These are phyloP conservation scores for Dryadula phaetusa DNA, from an alignment of 2,888 invertebrate species.

Conservation along the genomic window DNA sequence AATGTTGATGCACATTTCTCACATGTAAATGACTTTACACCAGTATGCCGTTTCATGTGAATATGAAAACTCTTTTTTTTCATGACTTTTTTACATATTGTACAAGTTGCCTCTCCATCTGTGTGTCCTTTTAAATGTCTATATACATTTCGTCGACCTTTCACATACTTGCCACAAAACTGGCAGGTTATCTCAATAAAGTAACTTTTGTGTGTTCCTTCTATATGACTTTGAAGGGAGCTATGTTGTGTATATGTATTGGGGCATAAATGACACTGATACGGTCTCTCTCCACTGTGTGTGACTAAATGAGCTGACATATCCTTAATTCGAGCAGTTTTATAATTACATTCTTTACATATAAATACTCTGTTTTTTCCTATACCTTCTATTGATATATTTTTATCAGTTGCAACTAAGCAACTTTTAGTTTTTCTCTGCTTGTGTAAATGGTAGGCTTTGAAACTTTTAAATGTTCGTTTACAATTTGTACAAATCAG, in stretches of 20 bases:
- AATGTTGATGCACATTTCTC: conserved; percentile 68
- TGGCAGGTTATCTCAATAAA: conserved; percentile 63
- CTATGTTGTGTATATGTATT: conserved; percentile 63
- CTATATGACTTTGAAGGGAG: conserved; percentile 63
- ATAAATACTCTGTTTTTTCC: conserved; percentile 58
- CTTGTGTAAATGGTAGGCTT: conserved; percentile 56
- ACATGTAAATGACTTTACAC: conserved; percentile 63
- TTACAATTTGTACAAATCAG: conserved; percentile 55
- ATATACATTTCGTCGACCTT: conserved; percentile 60
- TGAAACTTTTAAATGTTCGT: conserved; percentile 57
- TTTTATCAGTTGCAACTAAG: conserved; percentile 46
- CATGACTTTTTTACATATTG: conserved; percentile 59
- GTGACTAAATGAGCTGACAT: conserved; percentile 58
- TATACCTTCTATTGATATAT: conserved; percentile 57
- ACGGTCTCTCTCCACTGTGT: conserved; percentile 67
- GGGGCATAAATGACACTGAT: conserved; percentile 60
- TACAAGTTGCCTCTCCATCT: conserved; percentile 51
- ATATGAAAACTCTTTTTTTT: conserved; percentile 50
- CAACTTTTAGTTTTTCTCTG: conserved; percentile 53
- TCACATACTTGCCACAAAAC: conserved; percentile 65
- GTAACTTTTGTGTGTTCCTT: conserved; percentile 59
- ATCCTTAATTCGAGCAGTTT: conserved; percentile 58
- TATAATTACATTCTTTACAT: conserved; percentile 64
- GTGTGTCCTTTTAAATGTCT: conserved; percentile 61
- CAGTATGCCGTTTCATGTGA: conserved; percentile 67